These are phyloP conservation scores for Brachionus angularis DNA, from an alignment of 1,140 invertebrate genomes.

Conservation along the genomic window DNA sequence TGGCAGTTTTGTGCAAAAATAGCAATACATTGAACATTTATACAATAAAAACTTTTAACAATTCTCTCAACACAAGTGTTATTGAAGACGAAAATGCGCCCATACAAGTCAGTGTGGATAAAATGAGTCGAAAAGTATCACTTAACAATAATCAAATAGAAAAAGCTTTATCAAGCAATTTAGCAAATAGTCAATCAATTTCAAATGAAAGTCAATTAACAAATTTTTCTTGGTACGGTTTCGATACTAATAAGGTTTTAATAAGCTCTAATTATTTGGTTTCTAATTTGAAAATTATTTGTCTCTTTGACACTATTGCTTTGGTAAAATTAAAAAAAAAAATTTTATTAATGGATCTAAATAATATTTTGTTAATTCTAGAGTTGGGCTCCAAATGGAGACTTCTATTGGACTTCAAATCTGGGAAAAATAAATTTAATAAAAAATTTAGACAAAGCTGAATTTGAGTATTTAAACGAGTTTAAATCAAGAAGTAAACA, in stretches of 20 bases:
- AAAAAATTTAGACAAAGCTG: constrained; percentile 6
- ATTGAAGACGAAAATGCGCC: neutral
- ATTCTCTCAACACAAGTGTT: neutral
- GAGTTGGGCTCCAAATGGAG: constrained; percentile 2
- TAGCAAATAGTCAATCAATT: neutral
- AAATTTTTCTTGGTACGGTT: constrained; percentile 43
- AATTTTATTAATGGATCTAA: neutral
- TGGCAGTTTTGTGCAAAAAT: constrained; percentile 17
- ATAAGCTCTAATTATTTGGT: neutral
- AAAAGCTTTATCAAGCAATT: neutral
- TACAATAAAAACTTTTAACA: neutral
- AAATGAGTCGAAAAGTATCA: constrained; percentile 4
- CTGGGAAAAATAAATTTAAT: constrained; percentile 9
- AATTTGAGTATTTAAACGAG: constrained; percentile 11
- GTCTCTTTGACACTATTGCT: neutral
- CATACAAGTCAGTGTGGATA: neutral
- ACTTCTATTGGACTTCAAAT: constrained; percentile 37
- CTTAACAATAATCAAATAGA: neutral
- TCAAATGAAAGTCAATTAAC: neutral
- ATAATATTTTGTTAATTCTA: neutral
- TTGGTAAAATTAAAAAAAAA: neutral
- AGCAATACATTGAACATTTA: constrained; percentile 6
- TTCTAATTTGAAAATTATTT: constrained; percentile 4
- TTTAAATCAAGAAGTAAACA: constrained; percentile 2
- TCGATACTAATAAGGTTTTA: constrained; percentile 1